Conservation (phyloP, 2,797 vertebrate genomes). For the Arnoldichthys spilopterus region DNA sequence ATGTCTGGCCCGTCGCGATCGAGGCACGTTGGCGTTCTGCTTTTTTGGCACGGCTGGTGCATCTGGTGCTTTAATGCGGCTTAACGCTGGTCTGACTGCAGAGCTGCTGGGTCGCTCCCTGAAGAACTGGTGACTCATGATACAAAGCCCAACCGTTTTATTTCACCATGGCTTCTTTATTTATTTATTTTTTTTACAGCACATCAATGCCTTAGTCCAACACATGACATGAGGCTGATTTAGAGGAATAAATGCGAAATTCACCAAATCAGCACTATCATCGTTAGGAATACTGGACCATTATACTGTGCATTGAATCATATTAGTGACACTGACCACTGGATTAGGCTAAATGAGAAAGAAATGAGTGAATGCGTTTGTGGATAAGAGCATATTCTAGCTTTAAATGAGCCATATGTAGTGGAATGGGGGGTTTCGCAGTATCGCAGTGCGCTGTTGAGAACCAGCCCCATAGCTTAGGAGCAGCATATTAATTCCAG, state of each 20-base stretch:
- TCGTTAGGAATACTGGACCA: no score
- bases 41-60: conserved; percentile 43
- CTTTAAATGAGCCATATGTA: no score
- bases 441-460: neutral
- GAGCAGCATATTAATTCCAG: no score
- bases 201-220: no score
- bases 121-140: conserved; percentile 55
- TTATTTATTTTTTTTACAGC: no score
- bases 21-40: conserved; percentile 41
- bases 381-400: neutral
- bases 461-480: no score
- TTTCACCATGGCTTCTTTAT: neutral
- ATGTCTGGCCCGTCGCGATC: conserved; percentile 33
- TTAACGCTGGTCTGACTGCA: conserved; percentile 52
- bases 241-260: neutral
- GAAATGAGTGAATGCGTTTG: neutral
- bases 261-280: no score
- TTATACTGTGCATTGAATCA: no score
- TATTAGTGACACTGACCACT: no score
- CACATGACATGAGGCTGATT: no score
- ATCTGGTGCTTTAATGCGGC: conserved; percentile 52
- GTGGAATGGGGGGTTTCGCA: neutral
- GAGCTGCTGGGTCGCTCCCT: conserved; percentile 47
- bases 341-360: no score
- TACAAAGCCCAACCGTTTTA: neutral